These are phyloP conservation scores for Eumacrocentrus americanus DNA, from an alignment of 2,888 invertebrate genomes.

Conservation along the genomic window DNA sequence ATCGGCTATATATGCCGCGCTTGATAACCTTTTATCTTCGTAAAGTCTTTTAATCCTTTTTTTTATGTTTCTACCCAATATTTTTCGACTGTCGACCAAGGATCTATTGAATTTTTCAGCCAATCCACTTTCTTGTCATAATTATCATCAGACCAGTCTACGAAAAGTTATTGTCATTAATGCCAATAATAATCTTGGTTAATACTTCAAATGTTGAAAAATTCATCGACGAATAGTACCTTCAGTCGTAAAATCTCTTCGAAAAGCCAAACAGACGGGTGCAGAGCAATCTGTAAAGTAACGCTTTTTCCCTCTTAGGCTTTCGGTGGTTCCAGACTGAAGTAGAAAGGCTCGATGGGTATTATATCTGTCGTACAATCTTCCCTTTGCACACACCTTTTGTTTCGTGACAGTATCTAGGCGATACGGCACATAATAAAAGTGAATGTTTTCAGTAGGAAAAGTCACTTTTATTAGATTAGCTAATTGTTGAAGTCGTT, in stretches of 20 bases:
- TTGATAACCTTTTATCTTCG: slow-evolving; percentile 8
- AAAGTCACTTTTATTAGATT: slow-evolving; percentile 13
- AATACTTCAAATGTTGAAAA: too few species aligned
- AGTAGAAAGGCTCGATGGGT: slow-evolving; percentile 18
- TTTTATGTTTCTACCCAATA: slow-evolving; percentile 32
- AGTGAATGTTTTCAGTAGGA: slow-evolving; percentile 16
- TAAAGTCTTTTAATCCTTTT: slow-evolving; percentile 18
- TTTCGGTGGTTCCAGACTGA: slow-evolving; percentile 7
- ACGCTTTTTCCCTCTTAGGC: slow-evolving; percentile 5
- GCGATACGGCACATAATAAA: slow-evolving; percentile 15
- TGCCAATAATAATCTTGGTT: too few species aligned
- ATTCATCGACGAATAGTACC: too few species aligned
- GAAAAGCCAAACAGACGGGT: slow-evolving; percentile 26
- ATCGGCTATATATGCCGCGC: slow-evolving; percentile 19
- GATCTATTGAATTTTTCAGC: slow-evolving; percentile 31
- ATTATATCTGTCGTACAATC: slow-evolving; percentile 14
- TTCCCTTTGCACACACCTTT: slow-evolving; percentile 25
- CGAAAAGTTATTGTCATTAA: too few species aligned
- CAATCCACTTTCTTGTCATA: slow-evolving; percentile 26
- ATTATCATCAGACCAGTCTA: too few species aligned
- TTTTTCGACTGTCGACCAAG: slow-evolving; percentile 31
- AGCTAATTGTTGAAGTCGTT: slow-evolving; percentile 16
- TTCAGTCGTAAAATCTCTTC: slow-evolving; percentile 9
- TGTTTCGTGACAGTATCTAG: not conserved
- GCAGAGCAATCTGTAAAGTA: slow-evolving; percentile 10